These are phyloP conservation scores for Scleropages formosus DNA, from an alignment of 2,797 vertebrate species.

Conservation along the genomic window DNA sequence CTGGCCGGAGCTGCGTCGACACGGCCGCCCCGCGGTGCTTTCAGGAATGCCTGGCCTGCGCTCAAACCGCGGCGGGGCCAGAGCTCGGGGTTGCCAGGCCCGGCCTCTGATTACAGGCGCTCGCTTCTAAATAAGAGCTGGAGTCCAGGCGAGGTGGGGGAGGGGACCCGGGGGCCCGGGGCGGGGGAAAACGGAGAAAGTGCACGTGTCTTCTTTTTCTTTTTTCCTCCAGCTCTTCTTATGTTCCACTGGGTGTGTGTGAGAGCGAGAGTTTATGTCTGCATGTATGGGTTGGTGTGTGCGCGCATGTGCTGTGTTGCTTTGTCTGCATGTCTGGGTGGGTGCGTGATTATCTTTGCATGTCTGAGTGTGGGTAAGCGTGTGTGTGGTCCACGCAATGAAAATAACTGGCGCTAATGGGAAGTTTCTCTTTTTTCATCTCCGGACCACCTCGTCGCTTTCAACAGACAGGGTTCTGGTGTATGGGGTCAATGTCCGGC, in stretches of 20 bases:
- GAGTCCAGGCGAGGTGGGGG: background rate
- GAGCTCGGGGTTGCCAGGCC: background rate
- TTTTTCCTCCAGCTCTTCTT: background rate
- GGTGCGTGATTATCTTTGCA: background rate
- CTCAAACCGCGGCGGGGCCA: conserved; percentile 7
- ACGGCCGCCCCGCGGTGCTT: background rate
- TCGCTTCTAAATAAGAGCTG: conserved; percentile 16
- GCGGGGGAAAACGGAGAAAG: background rate
- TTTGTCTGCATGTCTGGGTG: background rate
- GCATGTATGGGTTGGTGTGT: background rate
- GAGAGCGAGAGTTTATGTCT: background rate
- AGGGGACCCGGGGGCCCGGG: background rate
- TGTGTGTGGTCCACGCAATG: background rate
- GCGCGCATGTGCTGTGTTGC: background rate
- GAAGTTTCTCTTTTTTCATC: background rate
- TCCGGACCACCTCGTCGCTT: background rate
- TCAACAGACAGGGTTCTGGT: background rate
- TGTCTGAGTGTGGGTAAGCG: background rate
- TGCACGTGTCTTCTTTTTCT: background rate
- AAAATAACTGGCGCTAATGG: conserved; percentile 15
- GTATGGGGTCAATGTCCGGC: background rate
- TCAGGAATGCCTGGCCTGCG: conserved; percentile 9
- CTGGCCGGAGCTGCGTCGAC: background rate
- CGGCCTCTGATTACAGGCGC: conserved; percentile 13
- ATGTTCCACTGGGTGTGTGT: background rate